phyloP scores from a whole-genome alignment of 2,888 invertebrate species.

The Schizaphis graminum region DNA sequence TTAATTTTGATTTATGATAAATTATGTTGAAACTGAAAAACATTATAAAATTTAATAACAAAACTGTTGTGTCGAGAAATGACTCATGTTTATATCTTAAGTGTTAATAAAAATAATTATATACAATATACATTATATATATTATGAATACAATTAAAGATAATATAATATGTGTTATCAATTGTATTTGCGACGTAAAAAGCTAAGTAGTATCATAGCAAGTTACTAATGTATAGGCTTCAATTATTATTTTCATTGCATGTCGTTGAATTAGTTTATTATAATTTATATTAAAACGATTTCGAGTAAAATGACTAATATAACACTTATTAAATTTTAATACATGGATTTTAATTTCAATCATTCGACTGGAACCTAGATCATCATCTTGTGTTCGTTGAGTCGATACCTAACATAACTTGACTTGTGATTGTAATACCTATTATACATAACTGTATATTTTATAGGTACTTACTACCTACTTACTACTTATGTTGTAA shows the following conservation, averaged over 20 bases:
- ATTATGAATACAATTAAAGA: background rate
- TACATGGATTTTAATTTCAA: background rate
- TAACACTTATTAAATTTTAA: background rate
- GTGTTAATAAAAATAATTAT: background rate
- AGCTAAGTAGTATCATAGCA: background rate
- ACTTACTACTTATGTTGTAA: background rate
- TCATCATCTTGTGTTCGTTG: background rate
- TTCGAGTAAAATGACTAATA: background rate
- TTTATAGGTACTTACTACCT: background rate
- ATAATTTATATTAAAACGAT: conserved; percentile 18
- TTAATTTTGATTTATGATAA: conserved; percentile 12
- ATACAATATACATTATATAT: background rate
- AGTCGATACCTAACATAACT: background rate
- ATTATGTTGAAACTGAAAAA: conserved; percentile 10
- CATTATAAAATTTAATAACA: background rate
- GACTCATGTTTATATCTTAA: background rate
- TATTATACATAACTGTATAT: background rate
- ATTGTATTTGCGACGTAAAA: background rate
- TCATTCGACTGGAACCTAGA: conserved; percentile 1
- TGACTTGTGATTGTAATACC: background rate
- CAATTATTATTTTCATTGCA: conserved; percentile 9
- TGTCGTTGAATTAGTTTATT: background rate
- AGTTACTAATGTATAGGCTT: background rate
- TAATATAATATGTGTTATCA: conserved; percentile 20
- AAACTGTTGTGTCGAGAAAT: background rate